Base-by-base conservation (phyloP, 1,140 invertebrate species). In the Pachypeltis micranthus region DNA sequence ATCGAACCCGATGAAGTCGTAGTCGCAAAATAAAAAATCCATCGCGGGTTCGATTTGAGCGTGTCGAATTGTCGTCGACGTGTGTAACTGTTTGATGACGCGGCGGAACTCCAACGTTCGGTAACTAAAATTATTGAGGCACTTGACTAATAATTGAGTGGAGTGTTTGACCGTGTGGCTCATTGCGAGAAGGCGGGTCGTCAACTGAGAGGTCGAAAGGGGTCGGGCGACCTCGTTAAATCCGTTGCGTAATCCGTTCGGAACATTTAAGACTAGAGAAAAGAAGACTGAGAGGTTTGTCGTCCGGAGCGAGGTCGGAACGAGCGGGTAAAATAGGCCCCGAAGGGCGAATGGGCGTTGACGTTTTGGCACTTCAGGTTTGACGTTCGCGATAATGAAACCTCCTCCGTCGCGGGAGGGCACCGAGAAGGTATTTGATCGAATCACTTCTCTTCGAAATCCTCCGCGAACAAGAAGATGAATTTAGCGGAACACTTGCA, bases 1-100 rank as follows among this genome's bases (percentile, higher is more conserved):
- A 74, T 91, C 88, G 71, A 91, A 90, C 10, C 88, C 88, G 61
- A 89, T 80, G 62, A 83, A 87, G 69, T 90, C 85, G 70, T 90
- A 90, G 68, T 88, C 77, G 24, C 57, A 61, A 7, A 74, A 62
- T 24, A 70, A 74, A 26, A 87, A 79, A 27, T 56, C 31, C 57
- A 59, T 59, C 55, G 21, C 7, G 47, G 47, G 10, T 21, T 16
- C 19, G 47, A 10, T 39, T 39, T 39, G 34, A 10, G 7, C 34
- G 34, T 39, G 34, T 10, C 34, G n/a, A 39, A n/a, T 39, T 39
- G n/a, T n/a, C n/a, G 7, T 39, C 16, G 31, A 39, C 7, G 7
- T 39, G 31, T 39, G 31, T 39, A 39, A 39, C 31, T 39, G 31
- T 39, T 39, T 39, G 16, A 39, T 39, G 31, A 39, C 31, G 7